A percentile compares a stretch with the other conserved stretches of the same genome.
These are phyloP conservation scores for Agapetus fuscipes DNA, from an alignment of 2,888 invertebrate species.

Conservation along the genomic window DNA sequence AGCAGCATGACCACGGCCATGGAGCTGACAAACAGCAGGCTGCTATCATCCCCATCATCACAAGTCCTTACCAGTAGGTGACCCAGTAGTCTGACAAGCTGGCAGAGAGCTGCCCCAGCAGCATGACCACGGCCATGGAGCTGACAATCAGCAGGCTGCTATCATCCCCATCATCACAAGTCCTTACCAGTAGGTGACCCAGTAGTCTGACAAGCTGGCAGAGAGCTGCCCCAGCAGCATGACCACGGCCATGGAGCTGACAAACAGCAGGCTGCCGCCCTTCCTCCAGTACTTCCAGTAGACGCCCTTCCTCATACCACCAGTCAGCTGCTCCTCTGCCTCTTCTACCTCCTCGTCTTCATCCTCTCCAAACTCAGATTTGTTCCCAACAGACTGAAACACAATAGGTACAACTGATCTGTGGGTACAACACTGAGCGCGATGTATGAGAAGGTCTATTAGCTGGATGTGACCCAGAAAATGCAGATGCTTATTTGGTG, in stretches of 20 bases:
- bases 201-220: constrained; percentile 17
- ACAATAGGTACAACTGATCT: not conserved
- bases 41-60: no score
- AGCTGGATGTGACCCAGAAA: not conserved
- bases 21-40: constrained; percentile 30
- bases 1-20: constrained; percentile 24
- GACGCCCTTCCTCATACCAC: constrained; percentile 31
- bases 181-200: constrained; percentile 20
- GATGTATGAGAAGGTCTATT: no score
- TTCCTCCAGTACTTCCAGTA: constrained; percentile 42
- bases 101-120: constrained; percentile 19
- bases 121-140: constrained; percentile 25
- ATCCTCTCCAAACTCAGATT: constrained; percentile 7
- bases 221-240: constrained; percentile 19
- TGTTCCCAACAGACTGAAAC: constrained; percentile 4
- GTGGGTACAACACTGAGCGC: no score
- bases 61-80: constrained; percentile 19
- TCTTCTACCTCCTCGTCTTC: constrained; percentile 30
- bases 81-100: constrained; percentile 19
- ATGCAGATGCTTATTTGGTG: constrained; percentile 17
- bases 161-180: no score
- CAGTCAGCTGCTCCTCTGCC: constrained; percentile 26
- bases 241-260: constrained; percentile 28
- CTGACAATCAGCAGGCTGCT: no score
- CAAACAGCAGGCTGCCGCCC: constrained; percentile 36